Base-by-base conservation (phyloP, 1,140 invertebrate genomes). In the Hormaphis cornu region DNA sequence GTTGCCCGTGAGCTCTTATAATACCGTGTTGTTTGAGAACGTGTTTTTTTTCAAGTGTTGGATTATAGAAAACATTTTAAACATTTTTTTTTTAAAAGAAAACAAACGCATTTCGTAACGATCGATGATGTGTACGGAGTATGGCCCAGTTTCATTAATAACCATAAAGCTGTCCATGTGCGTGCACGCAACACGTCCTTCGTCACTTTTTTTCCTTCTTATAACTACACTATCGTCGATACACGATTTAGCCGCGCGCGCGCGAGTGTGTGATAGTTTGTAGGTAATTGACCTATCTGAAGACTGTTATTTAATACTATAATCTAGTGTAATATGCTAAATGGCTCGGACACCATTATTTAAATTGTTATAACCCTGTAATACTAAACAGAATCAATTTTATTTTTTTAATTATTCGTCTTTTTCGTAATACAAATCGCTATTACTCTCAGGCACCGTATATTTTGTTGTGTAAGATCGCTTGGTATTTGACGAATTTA, bases 141-240 rank as follows among this genome's bases (percentile, higher is more conserved):
- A 14, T 63, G 58, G 58, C 58, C 58, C 58, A 63, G 58, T 63
- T 63, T 63, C 46, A 46, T 63, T 63, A 63, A 63, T 63, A 63
- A 63, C 58, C 58, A 63, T 63, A 63, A 63, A 63, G 58, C 26
- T 46, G n/a, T 61, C 58, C 40, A 12, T 44, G 22, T 28, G 22
- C 10, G 58, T 30, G 24, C 58, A 63, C 42, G 58, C 58, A 63
- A 63, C 42, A 63, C 58, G 58, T 63, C 58, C 58, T 63, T 63
- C 58, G 58, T 46, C 40, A 63, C 16, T 63, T 63, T 63, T n/a
- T 63, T 63, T 63, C 58, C 58, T 63, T 46, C 40, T 30, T 28
- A 44, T n/a, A n/a, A n/a, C n/a, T n/a, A n/a, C n/a, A n/a, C n/a
- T n/a, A 61, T 20, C 44, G 9, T 28, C 26, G 28, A 20, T 44